Evolutionary conservation across 2,797 vertebrate species (phyloP).

Genomic region (Astyanax mexicanus): DNA sequence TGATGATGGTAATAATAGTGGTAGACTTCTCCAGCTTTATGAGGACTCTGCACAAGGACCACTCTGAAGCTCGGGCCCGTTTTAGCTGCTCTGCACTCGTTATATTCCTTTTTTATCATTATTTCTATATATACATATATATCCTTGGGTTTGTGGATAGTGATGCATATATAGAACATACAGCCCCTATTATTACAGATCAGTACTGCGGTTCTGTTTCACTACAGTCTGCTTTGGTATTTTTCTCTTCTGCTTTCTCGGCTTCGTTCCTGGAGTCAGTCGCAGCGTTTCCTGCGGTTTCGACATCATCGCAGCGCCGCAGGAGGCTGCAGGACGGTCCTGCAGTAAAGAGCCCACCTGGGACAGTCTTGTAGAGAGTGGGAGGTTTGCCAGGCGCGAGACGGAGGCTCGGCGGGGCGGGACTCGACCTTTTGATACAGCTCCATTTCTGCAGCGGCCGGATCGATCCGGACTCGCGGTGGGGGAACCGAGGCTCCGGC

Average conservation of each 20-base stretch:
- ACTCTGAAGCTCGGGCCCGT: too few relatives aligned
- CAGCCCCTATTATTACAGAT: neutral
- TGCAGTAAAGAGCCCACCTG: conserved; percentile 15
- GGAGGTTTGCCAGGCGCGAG: conserved; percentile 24
- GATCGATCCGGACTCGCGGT: conserved; percentile 29
- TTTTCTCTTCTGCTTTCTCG: neutral
- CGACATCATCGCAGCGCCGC: neutral
- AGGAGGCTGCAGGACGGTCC: neutral
- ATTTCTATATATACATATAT: too few relatives aligned
- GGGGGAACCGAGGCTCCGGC: conserved; percentile 4
- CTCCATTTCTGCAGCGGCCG: conserved; percentile 11
- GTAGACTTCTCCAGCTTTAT: too few relatives aligned
- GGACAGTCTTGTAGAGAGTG: conserved; percentile 23
- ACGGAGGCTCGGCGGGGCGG: conserved; percentile 32
- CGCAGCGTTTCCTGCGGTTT: neutral
- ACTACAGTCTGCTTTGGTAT: neutral
- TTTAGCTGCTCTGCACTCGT: too few relatives aligned
- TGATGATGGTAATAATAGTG: too few relatives aligned
- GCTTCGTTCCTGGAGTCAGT: neutral
- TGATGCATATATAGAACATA: neutral
- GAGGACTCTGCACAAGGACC: too few relatives aligned
- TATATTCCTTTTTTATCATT: too few relatives aligned
- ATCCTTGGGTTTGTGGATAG: too few relatives aligned
- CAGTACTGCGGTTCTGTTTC: neutral
- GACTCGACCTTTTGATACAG: conserved; percentile 40